A percentile compares a stretch with the other conserved stretches of the same genome.
Conservation (phyloP, 2,113 vertebrate species). For the Prolemur simus region DNA sequence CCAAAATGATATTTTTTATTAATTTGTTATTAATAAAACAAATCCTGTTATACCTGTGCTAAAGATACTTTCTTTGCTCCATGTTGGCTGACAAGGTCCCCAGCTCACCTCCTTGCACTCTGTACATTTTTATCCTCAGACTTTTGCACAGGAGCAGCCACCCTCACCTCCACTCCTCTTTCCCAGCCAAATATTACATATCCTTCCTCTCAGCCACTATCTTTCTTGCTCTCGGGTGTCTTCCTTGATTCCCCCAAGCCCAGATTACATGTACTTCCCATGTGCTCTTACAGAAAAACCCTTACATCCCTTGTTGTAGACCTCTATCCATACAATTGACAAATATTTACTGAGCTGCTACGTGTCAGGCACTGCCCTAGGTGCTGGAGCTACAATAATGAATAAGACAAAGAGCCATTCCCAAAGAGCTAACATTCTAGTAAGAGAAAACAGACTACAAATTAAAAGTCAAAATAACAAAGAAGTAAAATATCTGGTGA, state of each 20-base stretch:
- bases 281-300: neutral
- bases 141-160: neutral
- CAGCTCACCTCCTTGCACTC: neutral
- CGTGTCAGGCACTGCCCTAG: neutral
- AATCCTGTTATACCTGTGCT: neutral
- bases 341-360: neutral
- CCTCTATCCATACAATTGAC: neutral
- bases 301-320: neutral
- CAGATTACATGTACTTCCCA: neutral
- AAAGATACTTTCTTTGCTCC: neutral
- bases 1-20: neutral
- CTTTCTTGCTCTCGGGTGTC: neutral
- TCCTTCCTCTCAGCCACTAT: neutral
- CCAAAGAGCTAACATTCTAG: neutral
- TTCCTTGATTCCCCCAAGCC: neutral
- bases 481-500: constrained; percentile 1
- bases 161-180: neutral
- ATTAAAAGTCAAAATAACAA: constrained; percentile 6
- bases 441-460: constrained; percentile 5
- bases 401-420: neutral
- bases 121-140: neutral
- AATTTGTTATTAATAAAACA: neutral
- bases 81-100: neutral
- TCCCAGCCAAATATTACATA: neutral
- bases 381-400: neutral